Evolutionary conservation across 1,140 invertebrate species (phyloP).

Genomic region (Arctopsyche grandis): DNA sequence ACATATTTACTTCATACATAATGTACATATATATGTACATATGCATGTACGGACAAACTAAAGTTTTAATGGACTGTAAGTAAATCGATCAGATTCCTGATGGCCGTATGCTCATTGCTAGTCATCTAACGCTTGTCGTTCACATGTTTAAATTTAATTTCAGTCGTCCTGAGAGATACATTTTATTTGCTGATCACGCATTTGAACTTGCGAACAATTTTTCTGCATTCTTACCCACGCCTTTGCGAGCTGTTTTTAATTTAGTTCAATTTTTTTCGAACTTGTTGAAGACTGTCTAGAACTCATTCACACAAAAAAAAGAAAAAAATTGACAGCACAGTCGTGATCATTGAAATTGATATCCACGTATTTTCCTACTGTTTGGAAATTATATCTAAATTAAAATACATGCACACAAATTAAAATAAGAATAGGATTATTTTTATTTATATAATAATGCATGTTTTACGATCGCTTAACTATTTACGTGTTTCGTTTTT

Average conservation of each 20-base stretch:
- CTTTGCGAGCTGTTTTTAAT: not conserved
- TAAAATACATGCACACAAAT: too few species aligned
- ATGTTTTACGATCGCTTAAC: too few species aligned
- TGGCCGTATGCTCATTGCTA: slow-evolving; percentile 10
- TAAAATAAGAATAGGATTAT: too few species aligned
- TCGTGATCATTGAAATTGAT: not conserved
- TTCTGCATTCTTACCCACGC: slow-evolving; percentile 4
- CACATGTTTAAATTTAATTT: slow-evolving; percentile 33
- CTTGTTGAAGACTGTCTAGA: too few species aligned
- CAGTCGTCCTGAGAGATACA: slow-evolving; percentile 30
- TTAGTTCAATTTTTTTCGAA: not conserved
- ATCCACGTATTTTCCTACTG: too few species aligned
- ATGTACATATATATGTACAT: not conserved
- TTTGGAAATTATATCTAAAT: too few species aligned
- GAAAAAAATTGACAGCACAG: not conserved
- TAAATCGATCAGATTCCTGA: not conserved
- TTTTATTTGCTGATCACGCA: slow-evolving; percentile 42
- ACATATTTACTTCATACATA: not conserved
- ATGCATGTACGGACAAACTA: not conserved
- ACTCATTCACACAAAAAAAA: too few species aligned
- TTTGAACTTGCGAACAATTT: slow-evolving; percentile 40
- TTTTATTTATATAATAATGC: not conserved
- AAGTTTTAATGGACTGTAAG: not conserved
- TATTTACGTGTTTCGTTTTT: too few species aligned
- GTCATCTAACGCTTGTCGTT: slow-evolving; percentile 32